These are phyloP conservation scores for Nycticryphes semicollaris DNA, from an alignment of 2,113 vertebrate genomes.

Conservation along the genomic window DNA sequence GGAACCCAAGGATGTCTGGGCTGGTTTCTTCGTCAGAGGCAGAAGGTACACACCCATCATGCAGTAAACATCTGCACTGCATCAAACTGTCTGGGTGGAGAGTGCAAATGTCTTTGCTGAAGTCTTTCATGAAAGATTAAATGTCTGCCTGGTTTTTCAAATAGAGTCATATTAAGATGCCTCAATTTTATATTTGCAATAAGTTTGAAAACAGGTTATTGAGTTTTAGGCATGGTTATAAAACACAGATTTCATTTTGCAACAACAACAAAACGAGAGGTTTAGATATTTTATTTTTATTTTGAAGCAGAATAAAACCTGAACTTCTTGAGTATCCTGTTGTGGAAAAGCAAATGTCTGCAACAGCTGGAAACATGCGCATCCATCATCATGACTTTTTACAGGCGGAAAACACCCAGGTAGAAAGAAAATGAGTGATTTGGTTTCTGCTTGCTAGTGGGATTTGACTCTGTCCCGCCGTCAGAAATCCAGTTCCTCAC, in stretches of 20 bases:
- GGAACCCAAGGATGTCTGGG: constrained; percentile 10
- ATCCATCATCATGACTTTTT: fast-evolving
- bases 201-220: background rate
- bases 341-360: background rate
- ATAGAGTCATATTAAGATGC: background rate
- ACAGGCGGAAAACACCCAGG: background rate
- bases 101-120: background rate
- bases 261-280: background rate
- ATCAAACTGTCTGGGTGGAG: constrained; percentile 18
- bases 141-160: constrained; percentile 12
- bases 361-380: background rate
- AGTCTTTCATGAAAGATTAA: constrained; percentile 16
- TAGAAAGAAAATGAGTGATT: background rate
- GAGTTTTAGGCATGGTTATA: background rate
- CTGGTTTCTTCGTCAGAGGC: background rate
- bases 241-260: background rate
- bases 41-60: constrained; percentile 18
- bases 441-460: background rate
- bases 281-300: background rate
- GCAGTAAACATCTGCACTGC: constrained; percentile 51
- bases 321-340: background rate
- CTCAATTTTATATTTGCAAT: background rate
- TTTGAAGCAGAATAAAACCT: background rate
- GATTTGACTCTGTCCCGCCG: background rate
- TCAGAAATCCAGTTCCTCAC: background rate